Conservation (phyloP, 2,797 vertebrate genomes). For the Florisuga fusca region DNA sequence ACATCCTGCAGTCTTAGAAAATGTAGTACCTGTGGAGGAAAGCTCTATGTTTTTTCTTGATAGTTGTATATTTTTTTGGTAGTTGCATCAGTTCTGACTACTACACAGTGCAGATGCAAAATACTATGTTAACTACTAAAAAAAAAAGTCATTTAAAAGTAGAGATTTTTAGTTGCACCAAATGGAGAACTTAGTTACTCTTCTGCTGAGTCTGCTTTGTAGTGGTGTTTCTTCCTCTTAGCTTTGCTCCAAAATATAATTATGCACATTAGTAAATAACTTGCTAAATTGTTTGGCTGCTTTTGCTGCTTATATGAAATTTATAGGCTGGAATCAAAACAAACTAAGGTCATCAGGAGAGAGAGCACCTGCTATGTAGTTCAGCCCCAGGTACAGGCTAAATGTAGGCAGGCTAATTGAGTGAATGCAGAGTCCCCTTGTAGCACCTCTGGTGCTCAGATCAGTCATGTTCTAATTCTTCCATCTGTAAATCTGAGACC, state of each 20-base stretch:
- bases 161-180: neutral
- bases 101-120: neutral
- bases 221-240: neutral
- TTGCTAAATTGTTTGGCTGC: neutral
- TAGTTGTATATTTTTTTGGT: neutral
- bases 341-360: too few species aligned
- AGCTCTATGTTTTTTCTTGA: neutral
- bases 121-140: neutral
- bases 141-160: neutral
- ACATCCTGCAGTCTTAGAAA: neutral
- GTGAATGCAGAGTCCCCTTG: fast-evolving
- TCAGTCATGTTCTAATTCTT: neutral
- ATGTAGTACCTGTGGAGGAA: neutral
- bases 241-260: neutral
- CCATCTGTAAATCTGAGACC: neutral
- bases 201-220: neutral
- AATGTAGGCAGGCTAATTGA: neutral
- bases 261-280: neutral
- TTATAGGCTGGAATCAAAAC: neutral
- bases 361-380: too few species aligned
- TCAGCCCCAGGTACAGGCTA: too few species aligned
- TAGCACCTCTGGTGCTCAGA: neutral
- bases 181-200: neutral
- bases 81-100: neutral
- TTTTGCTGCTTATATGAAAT: neutral